Percentiles rank a stretch among this genome's conserved stretches.
phyloP scores from a whole-genome alignment of 2,797 vertebrate species.

The Spheniscus humboldti region DNA sequence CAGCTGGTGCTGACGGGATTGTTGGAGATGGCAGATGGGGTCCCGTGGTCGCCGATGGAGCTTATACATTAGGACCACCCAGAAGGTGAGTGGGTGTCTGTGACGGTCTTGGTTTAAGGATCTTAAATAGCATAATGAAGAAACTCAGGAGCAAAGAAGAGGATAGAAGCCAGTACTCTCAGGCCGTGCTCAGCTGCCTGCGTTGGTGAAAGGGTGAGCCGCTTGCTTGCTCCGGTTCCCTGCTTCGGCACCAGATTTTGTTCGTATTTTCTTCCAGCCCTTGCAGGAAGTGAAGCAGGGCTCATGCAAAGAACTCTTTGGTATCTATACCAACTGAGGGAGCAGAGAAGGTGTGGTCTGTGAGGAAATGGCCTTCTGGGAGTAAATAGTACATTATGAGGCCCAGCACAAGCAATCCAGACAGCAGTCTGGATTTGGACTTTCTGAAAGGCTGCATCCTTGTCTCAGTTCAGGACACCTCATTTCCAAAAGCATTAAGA shows the following conservation, averaged over 20 bases:
- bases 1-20: accelerated
- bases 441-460: not conserved
- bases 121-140: not conserved
- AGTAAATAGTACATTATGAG: not conserved
- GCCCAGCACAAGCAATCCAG: not conserved
- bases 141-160: not conserved
- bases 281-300: not conserved
- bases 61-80: not conserved
- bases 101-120: not conserved
- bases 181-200: not conserved
- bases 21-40: not conserved
- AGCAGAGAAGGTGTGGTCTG: not conserved
- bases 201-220: not conserved
- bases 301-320: not conserved
- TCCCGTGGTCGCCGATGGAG: accelerated
- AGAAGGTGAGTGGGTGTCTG: not conserved
- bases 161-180: not conserved
- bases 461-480: not conserved
- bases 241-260: not conserved
- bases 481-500: not conserved
- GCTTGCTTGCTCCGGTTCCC: not conserved
- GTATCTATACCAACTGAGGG: not conserved
- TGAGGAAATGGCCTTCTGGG: not conserved
- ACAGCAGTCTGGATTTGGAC: not conserved
- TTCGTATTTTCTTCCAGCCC: not conserved